Evolutionary conservation across 1,140 invertebrate genomes (phyloP).

Genomic region (Cherax quadricarinatus): DNA sequence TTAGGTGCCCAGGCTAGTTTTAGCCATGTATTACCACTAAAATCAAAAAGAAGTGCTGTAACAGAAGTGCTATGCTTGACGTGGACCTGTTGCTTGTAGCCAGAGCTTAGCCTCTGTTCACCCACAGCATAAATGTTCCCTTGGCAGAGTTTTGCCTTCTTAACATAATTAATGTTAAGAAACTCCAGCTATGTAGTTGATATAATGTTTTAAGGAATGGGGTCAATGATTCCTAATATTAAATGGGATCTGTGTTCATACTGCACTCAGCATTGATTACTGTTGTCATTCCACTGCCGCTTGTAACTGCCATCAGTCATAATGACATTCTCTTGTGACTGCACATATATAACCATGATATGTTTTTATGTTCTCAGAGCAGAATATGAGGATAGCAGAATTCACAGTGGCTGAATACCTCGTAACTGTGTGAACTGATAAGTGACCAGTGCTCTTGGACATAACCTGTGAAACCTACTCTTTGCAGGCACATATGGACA

Average conservation of each 20-base stretch:
- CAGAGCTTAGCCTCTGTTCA: constrained; percentile 49
- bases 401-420: neutral
- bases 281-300: constrained; percentile 46
- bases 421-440: neutral
- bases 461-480: neutral
- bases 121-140: constrained; percentile 49
- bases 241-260: constrained; percentile 28
- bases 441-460: neutral
- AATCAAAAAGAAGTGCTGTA: constrained; percentile 67
- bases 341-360: neutral
- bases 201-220: constrained; percentile 7
- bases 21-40: constrained; percentile 30
- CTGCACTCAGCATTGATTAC: constrained; percentile 28
- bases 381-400: constrained; percentile 1
- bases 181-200: constrained; percentile 40
- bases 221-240: neutral
- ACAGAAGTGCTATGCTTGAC: constrained; percentile 33
- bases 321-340: neutral
- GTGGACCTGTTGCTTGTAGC: constrained; percentile 43
- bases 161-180: constrained; percentile 34
- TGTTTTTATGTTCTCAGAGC: constrained; percentile 20
- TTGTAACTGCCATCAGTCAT: constrained; percentile 51
- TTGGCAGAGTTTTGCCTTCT: constrained; percentile 34
- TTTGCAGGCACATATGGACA: constrained; percentile 12
- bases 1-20: neutral